phyloP scores from a whole-genome alignment of 1,140 invertebrate species.

The Bombus consobrinus region DNA sequence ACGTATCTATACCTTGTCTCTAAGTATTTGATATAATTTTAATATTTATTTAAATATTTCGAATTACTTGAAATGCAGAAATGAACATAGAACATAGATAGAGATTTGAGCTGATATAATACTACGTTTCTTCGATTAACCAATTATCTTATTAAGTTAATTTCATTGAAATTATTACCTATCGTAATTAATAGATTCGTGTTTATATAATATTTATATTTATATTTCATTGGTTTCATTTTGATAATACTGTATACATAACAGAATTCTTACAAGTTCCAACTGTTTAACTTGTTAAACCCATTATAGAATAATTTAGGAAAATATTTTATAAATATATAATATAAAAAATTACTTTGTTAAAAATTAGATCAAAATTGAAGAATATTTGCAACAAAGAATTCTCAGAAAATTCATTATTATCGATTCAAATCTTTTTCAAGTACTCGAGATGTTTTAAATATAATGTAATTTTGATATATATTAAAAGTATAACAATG shows the following conservation, averaged over 20 bases:
- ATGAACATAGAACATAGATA: too few relatives aligned
- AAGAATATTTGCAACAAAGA: not conserved
- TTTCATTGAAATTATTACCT: too few relatives aligned
- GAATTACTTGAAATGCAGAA: not conserved
- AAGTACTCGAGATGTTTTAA: not conserved
- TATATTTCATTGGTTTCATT: not conserved
- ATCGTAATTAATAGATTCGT: too few relatives aligned
- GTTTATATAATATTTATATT: too few relatives aligned
- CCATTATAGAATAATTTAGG: not conserved
- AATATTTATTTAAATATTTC: not conserved
- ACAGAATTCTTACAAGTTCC: not conserved
- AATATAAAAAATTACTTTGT: too few relatives aligned
- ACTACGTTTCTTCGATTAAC: too few relatives aligned
- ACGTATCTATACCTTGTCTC: not conserved
- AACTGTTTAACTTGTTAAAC: not conserved
- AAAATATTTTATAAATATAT: too few relatives aligned
- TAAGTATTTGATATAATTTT: not conserved
- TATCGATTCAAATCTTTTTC: not conserved
- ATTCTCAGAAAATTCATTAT: not conserved
- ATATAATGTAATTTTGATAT: not conserved
- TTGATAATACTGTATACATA: not conserved
- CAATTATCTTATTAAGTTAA: too few relatives aligned
- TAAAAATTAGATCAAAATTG: not conserved
- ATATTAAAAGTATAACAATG: not conserved
- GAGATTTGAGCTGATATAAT: too few relatives aligned